phyloP scores from a whole-genome alignment of 2,888 invertebrate species.

The Lithodes maja region DNA sequence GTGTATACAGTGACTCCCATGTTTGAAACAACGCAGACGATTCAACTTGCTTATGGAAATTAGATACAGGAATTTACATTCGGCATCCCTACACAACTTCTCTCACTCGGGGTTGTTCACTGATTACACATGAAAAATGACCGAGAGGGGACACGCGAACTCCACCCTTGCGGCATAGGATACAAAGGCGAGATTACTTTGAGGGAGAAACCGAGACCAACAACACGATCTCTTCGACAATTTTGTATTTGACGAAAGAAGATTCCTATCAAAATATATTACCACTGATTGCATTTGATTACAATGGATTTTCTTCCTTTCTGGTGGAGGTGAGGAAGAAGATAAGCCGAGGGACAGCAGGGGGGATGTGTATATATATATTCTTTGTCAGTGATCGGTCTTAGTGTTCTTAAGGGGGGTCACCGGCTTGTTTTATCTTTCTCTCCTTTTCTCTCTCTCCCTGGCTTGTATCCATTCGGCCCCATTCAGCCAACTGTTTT shows the following conservation, averaged over 20 bases:
- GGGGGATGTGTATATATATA: too few relatives aligned
- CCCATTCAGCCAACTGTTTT: too few relatives aligned
- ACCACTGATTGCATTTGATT: conserved; percentile 44
- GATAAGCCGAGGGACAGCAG: too few relatives aligned
- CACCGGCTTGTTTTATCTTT: neutral
- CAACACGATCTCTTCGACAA: neutral
- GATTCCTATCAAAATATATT: conserved; percentile 53
- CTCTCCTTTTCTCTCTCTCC: neutral
- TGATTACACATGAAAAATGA: conserved; percentile 62
- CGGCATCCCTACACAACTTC: conserved; percentile 54
- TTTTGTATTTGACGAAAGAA: conserved; percentile 53
- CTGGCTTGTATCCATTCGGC: neutral
- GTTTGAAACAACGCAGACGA: conserved; percentile 39
- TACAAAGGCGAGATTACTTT: conserved; percentile 2
- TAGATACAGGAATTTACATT: conserved; percentile 38
- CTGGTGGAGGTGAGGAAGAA: too few relatives aligned
- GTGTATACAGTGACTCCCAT: conserved; percentile 45
- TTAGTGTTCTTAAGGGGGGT: too few relatives aligned
- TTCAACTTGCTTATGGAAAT: conserved; percentile 49
- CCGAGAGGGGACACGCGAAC: conserved; percentile 28
- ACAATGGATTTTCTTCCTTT: conserved; percentile 9
- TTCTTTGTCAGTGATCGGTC: too few relatives aligned
- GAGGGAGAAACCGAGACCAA: neutral
- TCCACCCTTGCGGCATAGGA: neutral
- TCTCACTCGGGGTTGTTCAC: conserved; percentile 48